Evolutionary conservation across 1,140 invertebrate species (phyloP), one percentile per base, ranked within the genome.

Genomic region (Diachasma alloeum): DNA sequence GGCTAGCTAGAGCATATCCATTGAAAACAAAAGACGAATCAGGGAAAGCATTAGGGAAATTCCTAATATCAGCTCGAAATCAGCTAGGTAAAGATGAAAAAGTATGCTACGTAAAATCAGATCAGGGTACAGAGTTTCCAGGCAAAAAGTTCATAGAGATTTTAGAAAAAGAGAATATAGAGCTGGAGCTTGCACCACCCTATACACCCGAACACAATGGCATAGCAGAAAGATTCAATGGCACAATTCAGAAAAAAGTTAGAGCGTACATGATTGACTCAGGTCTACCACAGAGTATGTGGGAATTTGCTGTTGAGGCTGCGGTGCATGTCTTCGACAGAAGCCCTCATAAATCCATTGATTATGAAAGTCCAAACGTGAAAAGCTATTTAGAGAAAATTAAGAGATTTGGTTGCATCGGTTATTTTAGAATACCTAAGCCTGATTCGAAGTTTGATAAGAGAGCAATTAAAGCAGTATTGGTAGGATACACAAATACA

Each of bases 191-290:
- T 31, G 71, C 15, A 0, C 74, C 67, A 26, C 76, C 78, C 4
- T 79, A 81, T 56, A 81, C 81, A 15, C 81, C 80, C 69, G 78
- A 86, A 71, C 78, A 81, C 17, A 88, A 89, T 78, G 84, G 86
- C 6, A 70, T 81, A 44, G 81, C 83, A 8, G 86, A 90, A 70
- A 76, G 85, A 73, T 80, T 83, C 15, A 89, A 89, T 44, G 72
- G 87, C 53, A 88, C 83, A 1, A 70, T 89, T n/a, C 74, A 80
- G 19, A 69, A 83, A 37, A 79, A 53, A 70, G 84, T 86, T 13
- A 80, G 85, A 75, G 79, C 84, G 13, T 69, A 86, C 53, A 68
- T 90, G 44, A 24, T 79, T 15, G 83, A 89, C 24, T 82, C 81
- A 42, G 76, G 82, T 9, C 68, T 90, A 67, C 77, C 78, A 17